Conservation (phyloP, 2,888 invertebrate genomes). For the Tipula vernalis region DNA sequence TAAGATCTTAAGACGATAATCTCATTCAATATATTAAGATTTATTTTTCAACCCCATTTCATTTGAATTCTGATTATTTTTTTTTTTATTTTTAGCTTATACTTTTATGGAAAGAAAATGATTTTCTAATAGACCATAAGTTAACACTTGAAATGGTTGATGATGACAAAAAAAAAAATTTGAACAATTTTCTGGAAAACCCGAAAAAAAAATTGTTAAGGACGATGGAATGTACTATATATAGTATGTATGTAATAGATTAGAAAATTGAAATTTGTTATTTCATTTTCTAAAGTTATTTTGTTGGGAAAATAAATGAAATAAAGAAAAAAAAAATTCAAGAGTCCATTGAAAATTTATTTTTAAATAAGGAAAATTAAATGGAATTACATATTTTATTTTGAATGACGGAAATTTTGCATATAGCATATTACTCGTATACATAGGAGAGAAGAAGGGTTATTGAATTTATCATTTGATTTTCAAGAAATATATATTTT, state of each 20-base stretch:
- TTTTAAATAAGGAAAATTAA: conserved; percentile 4
- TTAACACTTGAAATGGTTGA: not conserved
- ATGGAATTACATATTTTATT: not conserved
- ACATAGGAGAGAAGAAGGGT: not conserved
- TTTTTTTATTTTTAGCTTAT: not conserved
- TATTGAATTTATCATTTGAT: not conserved
- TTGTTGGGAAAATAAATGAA: not conserved
- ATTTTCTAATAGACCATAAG: not conserved
- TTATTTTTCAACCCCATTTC: not conserved
- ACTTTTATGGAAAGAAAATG: not conserved
- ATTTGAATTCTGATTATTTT: not conserved
- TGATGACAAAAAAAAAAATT: not conserved
- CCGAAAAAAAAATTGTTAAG: not conserved
- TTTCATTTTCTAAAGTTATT: not conserved
- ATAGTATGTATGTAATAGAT: not conserved
- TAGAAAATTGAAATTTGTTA: conserved; percentile 4
- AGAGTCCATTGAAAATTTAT: not conserved
- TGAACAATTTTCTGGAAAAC: not conserved
- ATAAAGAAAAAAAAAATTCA: not conserved
- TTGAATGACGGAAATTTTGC: not conserved
- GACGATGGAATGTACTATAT: not conserved
- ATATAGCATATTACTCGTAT: not conserved
- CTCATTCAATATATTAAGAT: not conserved
- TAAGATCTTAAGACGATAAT: not conserved
- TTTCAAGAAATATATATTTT: not conserved